Conservation (phyloP, 2,113 vertebrate species). For the Lutjanus erythropterus region DNA sequence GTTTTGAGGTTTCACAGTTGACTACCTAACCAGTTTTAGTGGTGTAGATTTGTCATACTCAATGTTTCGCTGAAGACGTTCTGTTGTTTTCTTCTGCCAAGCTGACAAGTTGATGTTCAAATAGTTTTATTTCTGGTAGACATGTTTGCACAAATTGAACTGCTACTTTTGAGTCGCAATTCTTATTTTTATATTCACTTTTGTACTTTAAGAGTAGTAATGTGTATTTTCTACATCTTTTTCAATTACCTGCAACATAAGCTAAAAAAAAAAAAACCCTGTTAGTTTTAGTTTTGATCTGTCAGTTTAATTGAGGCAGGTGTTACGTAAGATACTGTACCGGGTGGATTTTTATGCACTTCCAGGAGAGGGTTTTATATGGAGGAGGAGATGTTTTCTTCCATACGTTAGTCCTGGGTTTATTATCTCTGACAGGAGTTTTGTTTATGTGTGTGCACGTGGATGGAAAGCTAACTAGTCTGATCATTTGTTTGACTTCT, state of each 20-base stretch:
- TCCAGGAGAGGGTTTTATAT: slow-evolving; percentile 62
- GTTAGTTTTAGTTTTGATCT: slow-evolving; percentile 67
- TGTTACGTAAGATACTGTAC: slow-evolving; percentile 60
- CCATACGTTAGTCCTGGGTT: slow-evolving; percentile 36
- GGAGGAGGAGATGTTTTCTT: slow-evolving; percentile 24
- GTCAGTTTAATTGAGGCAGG: slow-evolving; percentile 53
- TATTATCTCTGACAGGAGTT: slow-evolving; percentile 45
- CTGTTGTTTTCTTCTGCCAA: slow-evolving; percentile 45
- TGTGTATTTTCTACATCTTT: slow-evolving; percentile 65
- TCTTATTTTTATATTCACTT: slow-evolving; percentile 76
- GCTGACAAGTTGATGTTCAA: slow-evolving; percentile 69
- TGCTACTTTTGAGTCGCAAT: slow-evolving; percentile 73
- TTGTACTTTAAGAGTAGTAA: slow-evolving; percentile 72
- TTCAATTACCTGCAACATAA: slow-evolving; percentile 75
- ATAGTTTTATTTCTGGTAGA: slow-evolving; percentile 73
- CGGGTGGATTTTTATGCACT: slow-evolving; percentile 77
- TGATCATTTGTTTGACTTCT: slow-evolving; percentile 41
- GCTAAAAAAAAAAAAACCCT: slow-evolving; percentile 68
- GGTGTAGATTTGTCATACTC: slow-evolving; percentile 64
- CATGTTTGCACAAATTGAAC: slow-evolving; percentile 80
- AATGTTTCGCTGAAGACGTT: slow-evolving; percentile 49
- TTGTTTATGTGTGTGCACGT: slow-evolving; percentile 33
- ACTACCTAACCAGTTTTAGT: slow-evolving; percentile 80
- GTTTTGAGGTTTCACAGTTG: slow-evolving; percentile 64
- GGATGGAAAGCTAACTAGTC: slow-evolving; percentile 41